phyloP scores from a whole-genome alignment of 2,113 vertebrate species.

The Xiphorhynchus elegans region DNA sequence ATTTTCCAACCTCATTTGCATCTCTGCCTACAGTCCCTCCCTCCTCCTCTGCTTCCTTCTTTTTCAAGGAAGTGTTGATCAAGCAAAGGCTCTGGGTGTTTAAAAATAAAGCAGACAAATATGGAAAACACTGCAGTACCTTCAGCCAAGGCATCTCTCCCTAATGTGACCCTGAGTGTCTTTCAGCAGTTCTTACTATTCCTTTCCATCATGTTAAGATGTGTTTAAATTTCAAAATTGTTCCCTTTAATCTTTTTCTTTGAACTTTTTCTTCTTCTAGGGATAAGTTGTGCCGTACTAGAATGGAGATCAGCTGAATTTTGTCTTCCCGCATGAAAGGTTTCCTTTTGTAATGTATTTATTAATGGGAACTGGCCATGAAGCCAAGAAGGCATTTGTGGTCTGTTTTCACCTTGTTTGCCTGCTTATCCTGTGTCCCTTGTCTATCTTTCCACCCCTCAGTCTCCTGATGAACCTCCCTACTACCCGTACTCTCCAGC shows the following conservation, averaged over 20 bases:
- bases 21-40: not conserved
- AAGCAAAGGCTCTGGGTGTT: slow-evolving; percentile 72
- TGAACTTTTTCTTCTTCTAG: not conserved
- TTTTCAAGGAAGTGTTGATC: slow-evolving; percentile 77
- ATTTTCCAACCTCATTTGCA: slow-evolving; percentile 44
- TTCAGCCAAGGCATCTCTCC: slow-evolving; percentile 60
- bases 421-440: not conserved
- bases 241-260: slow-evolving; percentile 22
- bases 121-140: slow-evolving; percentile 59
- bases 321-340: not conserved
- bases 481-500: not conserved
- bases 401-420: not conserved
- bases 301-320: not conserved
- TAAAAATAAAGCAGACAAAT: slow-evolving; percentile 84
- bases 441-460: not conserved
- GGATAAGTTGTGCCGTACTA: not conserved
- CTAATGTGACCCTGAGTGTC: not conserved
- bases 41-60: slow-evolving; percentile 60
- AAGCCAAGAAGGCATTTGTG: not conserved
- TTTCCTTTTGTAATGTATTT: not conserved
- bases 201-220: not conserved
- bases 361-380: not conserved
- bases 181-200: slow-evolving; percentile 33
- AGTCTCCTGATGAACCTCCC: not conserved
- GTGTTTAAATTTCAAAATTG: not conserved